These are phyloP conservation scores for Semaprochilodus insignis DNA, from an alignment of 2,797 vertebrate genomes.

Conservation along the genomic window DNA sequence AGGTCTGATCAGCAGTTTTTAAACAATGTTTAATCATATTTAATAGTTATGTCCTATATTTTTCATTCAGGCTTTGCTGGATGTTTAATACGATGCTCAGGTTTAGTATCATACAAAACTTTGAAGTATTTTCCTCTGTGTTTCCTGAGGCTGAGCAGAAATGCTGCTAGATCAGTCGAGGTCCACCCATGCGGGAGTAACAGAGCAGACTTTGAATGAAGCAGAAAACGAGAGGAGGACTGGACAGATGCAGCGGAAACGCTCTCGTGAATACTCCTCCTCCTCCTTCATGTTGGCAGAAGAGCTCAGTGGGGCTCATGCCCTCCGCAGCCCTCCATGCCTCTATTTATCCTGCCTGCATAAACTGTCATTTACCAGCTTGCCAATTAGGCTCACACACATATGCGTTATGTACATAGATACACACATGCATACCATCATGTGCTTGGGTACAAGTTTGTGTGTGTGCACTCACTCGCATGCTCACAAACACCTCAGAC, in stretches of 20 bases:
- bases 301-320: slow-evolving; percentile 46
- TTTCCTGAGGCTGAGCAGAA: slow-evolving; percentile 12
- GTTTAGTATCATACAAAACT: too few relatives aligned
- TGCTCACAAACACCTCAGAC: not conserved
- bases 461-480: not conserved
- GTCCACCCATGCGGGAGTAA: slow-evolving; percentile 20
- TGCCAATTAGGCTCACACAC: slow-evolving; percentile 65
- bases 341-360: slow-evolving; percentile 66
- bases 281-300: slow-evolving; percentile 36
- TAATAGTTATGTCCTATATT: too few relatives aligned
- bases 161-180: slow-evolving; percentile 36
- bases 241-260: slow-evolving; percentile 51
- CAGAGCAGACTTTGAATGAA: slow-evolving; percentile 12
- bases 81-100: too few relatives aligned
- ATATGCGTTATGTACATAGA: slow-evolving; percentile 41
- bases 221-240: slow-evolving; percentile 4
- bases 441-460: not conserved
- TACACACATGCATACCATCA: not conserved
- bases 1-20: too few relatives aligned
- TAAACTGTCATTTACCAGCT: slow-evolving; percentile 73
- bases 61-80: too few relatives aligned
- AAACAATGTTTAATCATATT: too few relatives aligned
- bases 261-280: slow-evolving; percentile 26
- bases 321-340: slow-evolving; percentile 58
- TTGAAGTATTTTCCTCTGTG: too few relatives aligned